A percentile compares a stretch with the other conserved stretches of the same genome.
phyloP scores from a whole-genome alignment of 2,113 vertebrate genomes.

The Anas platyrhynchos region DNA sequence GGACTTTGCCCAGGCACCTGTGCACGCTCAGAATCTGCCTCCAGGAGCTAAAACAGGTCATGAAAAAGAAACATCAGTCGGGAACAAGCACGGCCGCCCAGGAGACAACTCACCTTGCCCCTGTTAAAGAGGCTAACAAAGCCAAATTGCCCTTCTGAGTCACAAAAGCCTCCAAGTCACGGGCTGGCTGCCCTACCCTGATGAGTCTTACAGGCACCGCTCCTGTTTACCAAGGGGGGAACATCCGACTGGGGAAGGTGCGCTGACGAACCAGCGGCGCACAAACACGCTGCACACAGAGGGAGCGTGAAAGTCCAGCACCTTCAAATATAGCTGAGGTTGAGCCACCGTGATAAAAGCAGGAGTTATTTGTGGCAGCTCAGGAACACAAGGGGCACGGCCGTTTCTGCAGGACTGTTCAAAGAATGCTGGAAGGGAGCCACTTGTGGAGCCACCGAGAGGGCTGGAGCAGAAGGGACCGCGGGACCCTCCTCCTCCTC shows the following conservation, averaged over 20 bases:
- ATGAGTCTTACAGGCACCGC: neutral
- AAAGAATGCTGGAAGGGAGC: slow-evolving; percentile 1
- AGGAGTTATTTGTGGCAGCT: slow-evolving; percentile 1
- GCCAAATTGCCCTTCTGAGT: slow-evolving; percentile 5
- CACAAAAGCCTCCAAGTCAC: neutral
- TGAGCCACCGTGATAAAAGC: neutral
- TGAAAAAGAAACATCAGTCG: rapidly evolving
- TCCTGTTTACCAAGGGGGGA: slow-evolving; percentile 40
- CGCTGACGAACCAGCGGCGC: neutral
- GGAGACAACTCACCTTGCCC: neutral
- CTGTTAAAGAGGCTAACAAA: neutral
- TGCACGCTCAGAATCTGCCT: neutral
- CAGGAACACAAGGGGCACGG: neutral
- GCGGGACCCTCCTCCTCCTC: neutral
- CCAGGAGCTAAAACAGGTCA: neutral
- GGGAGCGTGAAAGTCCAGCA: neutral
- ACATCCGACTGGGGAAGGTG: neutral
- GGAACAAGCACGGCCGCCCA: neutral
- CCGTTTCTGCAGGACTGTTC: neutral
- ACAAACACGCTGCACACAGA: rapidly evolving
- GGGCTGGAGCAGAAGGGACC: neutral
- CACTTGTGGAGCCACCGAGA: neutral
- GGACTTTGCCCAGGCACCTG: neutral
- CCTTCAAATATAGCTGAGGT: neutral
- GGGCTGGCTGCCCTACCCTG: slow-evolving; percentile 12